These are phyloP conservation scores for Ochropleura plecta DNA, from an alignment of 2,888 invertebrate species.

Conservation along the genomic window DNA sequence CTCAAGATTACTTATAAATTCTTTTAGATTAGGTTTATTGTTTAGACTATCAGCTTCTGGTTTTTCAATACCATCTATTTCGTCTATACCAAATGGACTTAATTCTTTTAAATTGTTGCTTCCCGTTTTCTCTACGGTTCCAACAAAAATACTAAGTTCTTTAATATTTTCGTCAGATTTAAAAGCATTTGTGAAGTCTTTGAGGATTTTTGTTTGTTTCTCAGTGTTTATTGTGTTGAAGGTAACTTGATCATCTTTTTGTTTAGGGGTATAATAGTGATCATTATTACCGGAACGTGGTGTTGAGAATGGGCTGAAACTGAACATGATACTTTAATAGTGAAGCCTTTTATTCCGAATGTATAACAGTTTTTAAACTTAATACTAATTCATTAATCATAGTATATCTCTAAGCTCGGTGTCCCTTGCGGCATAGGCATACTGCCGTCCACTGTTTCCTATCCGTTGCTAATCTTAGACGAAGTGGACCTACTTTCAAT, in stretches of 20 bases:
- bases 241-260: constrained; percentile 53
- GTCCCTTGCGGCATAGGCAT: too few species aligned
- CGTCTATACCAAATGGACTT: constrained; percentile 6
- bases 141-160: constrained; percentile 28
- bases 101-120: constrained; percentile 33
- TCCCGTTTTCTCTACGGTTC: background rate
- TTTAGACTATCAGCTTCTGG: constrained; percentile 21
- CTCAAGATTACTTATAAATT: constrained; percentile 37
- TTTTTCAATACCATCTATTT: constrained; percentile 19
- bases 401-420: too few species aligned
- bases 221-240: constrained; percentile 51
- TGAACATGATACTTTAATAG: constrained; percentile 47
- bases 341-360: too few species aligned
- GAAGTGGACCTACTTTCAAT: too few species aligned
- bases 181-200: constrained; percentile 58
- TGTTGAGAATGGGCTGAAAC: constrained; percentile 83
- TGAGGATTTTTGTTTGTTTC: constrained; percentile 41
- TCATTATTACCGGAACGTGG: constrained; percentile 75
- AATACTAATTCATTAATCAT: too few species aligned
- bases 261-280: constrained; percentile 74
- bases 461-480: too few species aligned
- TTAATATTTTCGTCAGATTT: constrained; percentile 39
- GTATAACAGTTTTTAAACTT: too few species aligned
- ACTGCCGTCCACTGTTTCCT: too few species aligned
- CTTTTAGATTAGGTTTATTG: constrained; percentile 42